These are phyloP conservation scores for Nematopogon swammerdamellus DNA, from an alignment of 2,888 invertebrate genomes.

Conservation along the genomic window DNA sequence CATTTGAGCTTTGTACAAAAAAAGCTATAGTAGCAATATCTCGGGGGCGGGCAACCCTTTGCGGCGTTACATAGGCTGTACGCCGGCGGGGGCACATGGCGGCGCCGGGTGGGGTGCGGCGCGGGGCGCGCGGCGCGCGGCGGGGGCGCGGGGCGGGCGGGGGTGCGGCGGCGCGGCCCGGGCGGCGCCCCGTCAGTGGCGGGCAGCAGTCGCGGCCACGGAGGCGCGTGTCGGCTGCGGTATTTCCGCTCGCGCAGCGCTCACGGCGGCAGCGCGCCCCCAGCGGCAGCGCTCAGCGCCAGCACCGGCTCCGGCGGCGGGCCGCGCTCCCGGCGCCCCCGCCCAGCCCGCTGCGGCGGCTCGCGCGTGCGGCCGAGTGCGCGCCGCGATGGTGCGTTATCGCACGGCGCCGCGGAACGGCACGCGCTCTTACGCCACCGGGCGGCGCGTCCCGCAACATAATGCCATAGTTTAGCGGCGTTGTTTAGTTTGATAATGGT, in stretches of 20 bases:
- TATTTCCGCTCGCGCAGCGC: conserved; percentile 39
- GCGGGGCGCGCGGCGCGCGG: conserved; percentile 16
- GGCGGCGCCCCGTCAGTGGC: conserved; percentile 53
- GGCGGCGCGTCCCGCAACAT: not conserved
- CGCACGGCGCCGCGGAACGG: not conserved
- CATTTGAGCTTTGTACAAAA: conserved; percentile 34
- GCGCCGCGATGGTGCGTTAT: no score
- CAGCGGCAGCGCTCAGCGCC: conserved; percentile 1
- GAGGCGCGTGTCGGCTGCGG: conserved; percentile 48
- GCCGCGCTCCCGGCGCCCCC: no score
- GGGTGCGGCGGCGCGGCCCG: conserved; percentile 41
- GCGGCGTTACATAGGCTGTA: conserved; percentile 8
- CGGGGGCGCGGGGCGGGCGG: conserved; percentile 19
- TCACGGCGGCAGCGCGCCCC: not conserved
- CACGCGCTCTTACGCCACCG: not conserved
- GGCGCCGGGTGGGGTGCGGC: conserved; percentile 36
- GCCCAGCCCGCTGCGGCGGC: no score
- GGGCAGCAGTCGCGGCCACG: conserved; percentile 50
- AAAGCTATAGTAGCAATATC: conserved; percentile 40
- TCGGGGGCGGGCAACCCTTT: conserved; percentile 50
- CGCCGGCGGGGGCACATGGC: no score
- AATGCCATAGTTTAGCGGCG: no score
- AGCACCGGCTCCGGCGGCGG: no score
- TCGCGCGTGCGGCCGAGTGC: no score
- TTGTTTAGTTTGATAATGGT: not conserved